Evolutionary conservation across 1,140 invertebrate genomes (phyloP).

Genomic region (Ostrea denselamellosa): DNA sequence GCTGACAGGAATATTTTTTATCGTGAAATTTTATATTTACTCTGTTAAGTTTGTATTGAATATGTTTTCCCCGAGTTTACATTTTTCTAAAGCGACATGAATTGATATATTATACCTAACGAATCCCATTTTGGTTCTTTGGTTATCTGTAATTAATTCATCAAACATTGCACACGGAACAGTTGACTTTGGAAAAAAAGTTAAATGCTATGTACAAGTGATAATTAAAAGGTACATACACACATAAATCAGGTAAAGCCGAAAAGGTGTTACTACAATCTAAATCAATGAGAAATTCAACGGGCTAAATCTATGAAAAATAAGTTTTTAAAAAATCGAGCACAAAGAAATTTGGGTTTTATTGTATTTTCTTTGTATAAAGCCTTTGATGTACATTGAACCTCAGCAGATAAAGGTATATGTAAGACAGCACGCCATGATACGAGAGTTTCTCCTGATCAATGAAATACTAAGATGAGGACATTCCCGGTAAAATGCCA

Average conservation of each 20-base stretch:
- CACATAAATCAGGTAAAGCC: neutral
- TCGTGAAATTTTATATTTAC: conserved; percentile 23
- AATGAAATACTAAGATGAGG: neutral
- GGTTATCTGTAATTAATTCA: neutral
- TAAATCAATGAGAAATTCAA: neutral
- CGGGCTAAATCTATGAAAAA: neutral
- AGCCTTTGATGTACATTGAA: neutral
- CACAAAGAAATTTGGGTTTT: neutral
- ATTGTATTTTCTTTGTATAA: neutral
- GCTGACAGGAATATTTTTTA: neutral
- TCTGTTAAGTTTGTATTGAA: neutral
- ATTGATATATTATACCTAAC: neutral
- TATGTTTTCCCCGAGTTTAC: neutral
- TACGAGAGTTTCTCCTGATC: neutral
- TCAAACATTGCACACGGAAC: neutral
- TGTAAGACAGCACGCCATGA: too few species aligned
- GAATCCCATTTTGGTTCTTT: neutral
- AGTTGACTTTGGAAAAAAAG: neutral
- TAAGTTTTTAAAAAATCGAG: neutral
- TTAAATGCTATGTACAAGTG: neutral
- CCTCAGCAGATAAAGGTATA: neutral
- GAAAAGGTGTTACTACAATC: neutral
- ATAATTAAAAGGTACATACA: conserved; percentile 11
- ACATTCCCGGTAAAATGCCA: neutral
- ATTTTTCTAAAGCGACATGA: neutral